Base-by-base conservation (phyloP, 2,797 vertebrate species). In the Semotilus atromaculatus region DNA sequence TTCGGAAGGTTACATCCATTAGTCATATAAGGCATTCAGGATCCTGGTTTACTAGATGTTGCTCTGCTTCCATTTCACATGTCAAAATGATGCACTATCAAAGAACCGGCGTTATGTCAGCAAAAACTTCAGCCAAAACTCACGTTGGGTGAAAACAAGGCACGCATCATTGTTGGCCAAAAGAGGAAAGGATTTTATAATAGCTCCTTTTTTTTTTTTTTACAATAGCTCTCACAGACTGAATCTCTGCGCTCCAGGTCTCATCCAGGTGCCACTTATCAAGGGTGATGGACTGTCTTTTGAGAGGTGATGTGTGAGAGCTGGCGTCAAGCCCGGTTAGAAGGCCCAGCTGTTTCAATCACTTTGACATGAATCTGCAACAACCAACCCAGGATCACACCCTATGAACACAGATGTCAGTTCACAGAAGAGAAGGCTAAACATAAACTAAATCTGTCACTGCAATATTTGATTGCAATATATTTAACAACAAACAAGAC, bases 251-350 rank as follows among this genome's bases (percentile, higher is more conserved):
- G 77, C 55, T 77, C 29, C 66, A 36, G 55, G 55, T 79, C 55
- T 85, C 83, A 64, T 80, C 55, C 86, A 89, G 80, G 87, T 89
- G 71, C 66, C 88, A 76, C 78, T 89, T 85, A 86, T 85, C 48
- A 34, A 74, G 53, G 83, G 74, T 74, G 71, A 89, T 74, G 66
- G 85, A 85, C 66, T 13, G 45, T 62, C 73, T 72, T 74, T 48
- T 26, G 66, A 87, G 60, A 88, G 80, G 29, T 21, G 60, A 81
- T 86, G 80, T 67, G 64, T 70, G 75, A 72, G 79, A 67, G 75
- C 60, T 86, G 86, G 83, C 86, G 31, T 77, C 40, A 45, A 72
- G 86, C 86, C 87, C 64, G n/a, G 48, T 80, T 78, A 68, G 72
- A 89, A 62, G 80, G 45, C 82, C 58, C 76, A 82, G 72, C 48